Base-by-base conservation (phyloP, 2,113 vertebrate species). In the Daphoenositta chrysoptera region DNA sequence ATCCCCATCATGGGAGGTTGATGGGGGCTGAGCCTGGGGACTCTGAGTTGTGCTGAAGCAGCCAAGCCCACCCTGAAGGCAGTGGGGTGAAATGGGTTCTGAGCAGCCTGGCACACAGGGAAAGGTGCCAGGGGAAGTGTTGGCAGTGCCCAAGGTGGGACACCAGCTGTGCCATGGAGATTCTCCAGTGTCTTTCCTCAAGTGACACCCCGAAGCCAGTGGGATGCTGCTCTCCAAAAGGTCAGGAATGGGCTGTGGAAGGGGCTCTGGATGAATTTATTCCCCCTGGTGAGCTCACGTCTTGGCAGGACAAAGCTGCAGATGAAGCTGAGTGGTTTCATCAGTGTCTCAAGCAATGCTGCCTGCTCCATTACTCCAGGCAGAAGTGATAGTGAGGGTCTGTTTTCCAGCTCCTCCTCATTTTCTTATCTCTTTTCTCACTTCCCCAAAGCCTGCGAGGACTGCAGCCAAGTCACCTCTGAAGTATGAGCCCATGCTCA, bases 1-100 rank as follows among this genome's bases (percentile, higher is more conserved):
- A 54, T 42, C 44, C 2, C 0, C 1, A 3, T 7, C n/a, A 27
- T 0, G 0, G 22, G 15, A 60, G 15, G 7, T 9, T 15, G 33
- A 11, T 10, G 30, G 24, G 42, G 19, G 33, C 54, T 45, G 51
- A 75, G 54, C 11, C 23, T 45, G 44, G 11, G 22, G 35, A 1
- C 33, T 28, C 37, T 28, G 24, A 23, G 35, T 23, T 64, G 14
- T 80, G 66, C 70, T 84, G 53, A 65, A 84, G 26, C 13, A 56
- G 31, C 40, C 21, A 35, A 68, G 24, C 28, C 19, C 35, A 15
- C 10, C 14, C 44, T 20, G 16, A 37, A 54, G 56, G 70, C 78
- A 78, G 7, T 27, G 8, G 35, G 45, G 26, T 3, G 45, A 21
- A 53, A 50, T 3, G n/a, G 23, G 31, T 11, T 47, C 64, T 39